Percentiles rank a stretch among this genome's conserved stretches.
phyloP scores from a whole-genome alignment of 1,140 invertebrate species.

The Drosophila orena region DNA sequence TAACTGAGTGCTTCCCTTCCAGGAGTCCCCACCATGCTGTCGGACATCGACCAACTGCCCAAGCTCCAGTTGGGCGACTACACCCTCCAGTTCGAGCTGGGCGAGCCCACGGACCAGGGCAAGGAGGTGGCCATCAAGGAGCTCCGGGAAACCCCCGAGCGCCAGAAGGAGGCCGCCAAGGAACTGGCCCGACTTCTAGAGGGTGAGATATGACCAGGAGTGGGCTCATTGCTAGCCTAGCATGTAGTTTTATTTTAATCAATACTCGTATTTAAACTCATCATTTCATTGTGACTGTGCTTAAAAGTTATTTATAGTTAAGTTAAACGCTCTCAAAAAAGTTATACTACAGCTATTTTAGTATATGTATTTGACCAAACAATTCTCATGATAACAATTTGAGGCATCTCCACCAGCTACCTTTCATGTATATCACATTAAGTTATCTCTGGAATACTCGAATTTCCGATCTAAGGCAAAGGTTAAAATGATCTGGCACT shows the following conservation, averaged over 20 bases:
- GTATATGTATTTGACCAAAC: too few species aligned
- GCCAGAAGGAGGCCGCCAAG: conserved; percentile 87
- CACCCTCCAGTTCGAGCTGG: conserved; percentile 89
- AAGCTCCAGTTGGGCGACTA: conserved; percentile 89
- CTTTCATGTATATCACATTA: background rate
- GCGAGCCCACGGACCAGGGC: conserved; percentile 87
- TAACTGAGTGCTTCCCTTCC: conserved; percentile 74
- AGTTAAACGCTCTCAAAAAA: too few species aligned
- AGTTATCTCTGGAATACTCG: background rate
- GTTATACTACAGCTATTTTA: too few species aligned
- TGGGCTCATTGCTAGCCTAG: too few species aligned
- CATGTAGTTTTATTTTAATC: too few species aligned
- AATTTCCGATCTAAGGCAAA: background rate
- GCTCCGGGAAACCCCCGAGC: conserved; percentile 89
- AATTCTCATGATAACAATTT: too few species aligned
- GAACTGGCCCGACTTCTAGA: conserved; percentile 88
- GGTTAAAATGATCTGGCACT: background rate
- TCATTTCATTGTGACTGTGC: too few species aligned
- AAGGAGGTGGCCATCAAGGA: conserved; percentile 90
- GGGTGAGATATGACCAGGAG: conserved; percentile 86
- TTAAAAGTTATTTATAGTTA: too few species aligned
- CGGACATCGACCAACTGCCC: conserved; percentile 88
- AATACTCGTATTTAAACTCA: too few species aligned
- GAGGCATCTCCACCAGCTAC: background rate
- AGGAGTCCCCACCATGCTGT: conserved; percentile 89